phyloP scores from a whole-genome alignment of 2,888 invertebrate species.

The Dryadula phaetusa region DNA sequence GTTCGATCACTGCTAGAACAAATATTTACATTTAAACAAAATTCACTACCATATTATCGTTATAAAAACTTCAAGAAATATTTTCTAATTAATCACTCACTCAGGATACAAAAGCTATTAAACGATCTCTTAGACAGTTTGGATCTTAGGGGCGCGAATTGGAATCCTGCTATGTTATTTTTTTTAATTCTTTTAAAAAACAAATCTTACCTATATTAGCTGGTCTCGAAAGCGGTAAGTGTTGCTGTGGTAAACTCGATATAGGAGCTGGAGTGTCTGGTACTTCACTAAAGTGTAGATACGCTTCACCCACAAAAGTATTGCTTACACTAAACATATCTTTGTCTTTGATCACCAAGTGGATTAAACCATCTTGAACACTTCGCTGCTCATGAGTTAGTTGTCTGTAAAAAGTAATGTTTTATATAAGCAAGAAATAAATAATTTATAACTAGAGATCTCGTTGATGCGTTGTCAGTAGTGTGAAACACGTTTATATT shows the following conservation, averaged over 20 bases:
- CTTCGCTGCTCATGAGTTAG: conserved; percentile 89
- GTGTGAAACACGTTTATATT: too few relatives aligned
- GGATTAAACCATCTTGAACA: conserved; percentile 88
- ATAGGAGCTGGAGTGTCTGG: conserved; percentile 85
- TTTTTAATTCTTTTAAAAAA: conserved; percentile 77
- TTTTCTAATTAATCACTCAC: too few relatives aligned
- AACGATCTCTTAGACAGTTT: too few relatives aligned
- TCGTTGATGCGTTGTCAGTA: too few relatives aligned
- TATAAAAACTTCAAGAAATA: too few relatives aligned
- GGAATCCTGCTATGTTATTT: too few relatives aligned
- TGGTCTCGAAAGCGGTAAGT: conserved; percentile 89
- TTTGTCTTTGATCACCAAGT: conserved; percentile 97
- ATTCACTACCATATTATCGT: too few relatives aligned
- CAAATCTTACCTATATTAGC: conserved; percentile 84
- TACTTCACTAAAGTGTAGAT: conserved; percentile 91
- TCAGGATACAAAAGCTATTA: too few relatives aligned
- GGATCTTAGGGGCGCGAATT: too few relatives aligned
- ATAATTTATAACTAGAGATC: background rate
- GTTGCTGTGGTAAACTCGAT: conserved; percentile 88
- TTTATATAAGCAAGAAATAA: background rate
- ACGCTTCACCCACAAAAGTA: conserved; percentile 98
- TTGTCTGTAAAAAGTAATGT: conserved; percentile 64
- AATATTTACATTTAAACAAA: too few relatives aligned
- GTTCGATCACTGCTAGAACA: too few relatives aligned
- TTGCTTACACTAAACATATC: conserved; percentile 96